Base-by-base conservation (phyloP, 2,888 invertebrate genomes). In the Carcina quercana region DNA sequence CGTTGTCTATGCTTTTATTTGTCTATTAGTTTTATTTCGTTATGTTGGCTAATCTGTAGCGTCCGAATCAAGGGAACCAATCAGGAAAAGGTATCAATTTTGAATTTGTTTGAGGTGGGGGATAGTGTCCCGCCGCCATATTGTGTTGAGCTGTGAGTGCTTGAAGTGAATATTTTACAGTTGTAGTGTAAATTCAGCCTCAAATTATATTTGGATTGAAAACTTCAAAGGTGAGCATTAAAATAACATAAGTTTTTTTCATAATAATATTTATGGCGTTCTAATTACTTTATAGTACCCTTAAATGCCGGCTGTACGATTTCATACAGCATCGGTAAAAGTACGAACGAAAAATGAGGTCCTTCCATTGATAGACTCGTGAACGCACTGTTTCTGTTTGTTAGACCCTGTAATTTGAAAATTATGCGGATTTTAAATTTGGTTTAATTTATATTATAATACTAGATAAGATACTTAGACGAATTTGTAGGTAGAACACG, bases 131-230 rank as follows among this genome's bases (percentile, higher is more conserved):
- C 67, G 75, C 78, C 82, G 82, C 82, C 82, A 82, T 83, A 83
- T 82, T 83, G 82, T 80, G 75, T 72, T 68, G 65, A 61, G 75
- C 80, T 76, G 76, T 79, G 75, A 68, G 79, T 82, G 76, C 74
- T 76, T 55, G 52, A 67, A 74, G 80, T 80, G 80, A 76, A 64
- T 59, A 50, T 60, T 64, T 68, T 57, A 54, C 54, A 56, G 50
- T 64, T 68, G 57, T 59, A 59, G 82, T 83, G 82, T 70, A 65
- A 72, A 67, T 72, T 75, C 69, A 64, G 71, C 68, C 69, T 69
- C 55, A 58, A 43, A 51, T 53, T 50, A 61, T 54, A 29, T 74
- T 71, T 59, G 80, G 79, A 80, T 80, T 75, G 59, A 68, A 71
- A 68, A 65, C 59, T 51, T 39, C 35, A 44, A 66, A 71, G 80